Conservation (phyloP, 30 jellyfish, hydroid and myxozoan genomes). For the Aurelia sp. region DNA sequence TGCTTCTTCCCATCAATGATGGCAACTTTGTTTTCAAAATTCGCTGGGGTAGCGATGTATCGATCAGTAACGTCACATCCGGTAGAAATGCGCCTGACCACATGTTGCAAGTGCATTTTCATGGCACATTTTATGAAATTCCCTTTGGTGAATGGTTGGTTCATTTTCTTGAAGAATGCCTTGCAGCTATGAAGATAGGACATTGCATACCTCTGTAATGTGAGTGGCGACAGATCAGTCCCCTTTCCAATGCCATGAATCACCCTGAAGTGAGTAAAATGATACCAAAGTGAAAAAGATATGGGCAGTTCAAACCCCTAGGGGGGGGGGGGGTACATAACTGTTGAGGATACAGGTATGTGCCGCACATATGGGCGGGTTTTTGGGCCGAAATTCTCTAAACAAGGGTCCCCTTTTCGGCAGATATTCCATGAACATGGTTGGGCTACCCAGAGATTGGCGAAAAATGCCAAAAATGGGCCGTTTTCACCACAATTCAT, state of each 20-base stretch:
- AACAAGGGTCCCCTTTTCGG: too few relatives aligned
- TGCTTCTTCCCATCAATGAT: conserved; percentile 27
- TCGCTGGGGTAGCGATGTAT: conserved; percentile 52
- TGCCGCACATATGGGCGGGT: too few relatives aligned
- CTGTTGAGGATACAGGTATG: too few relatives aligned
- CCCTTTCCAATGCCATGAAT: conserved; percentile 45
- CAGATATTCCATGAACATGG: too few relatives aligned
- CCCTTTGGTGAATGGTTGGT: conserved; percentile 18
- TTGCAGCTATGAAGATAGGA: background rate
- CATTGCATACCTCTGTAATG: background rate
- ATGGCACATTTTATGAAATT: conserved; percentile 8
- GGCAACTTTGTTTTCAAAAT: conserved; percentile 35
- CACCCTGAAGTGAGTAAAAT: background rate
- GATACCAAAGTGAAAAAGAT: too few relatives aligned
- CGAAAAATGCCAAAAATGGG: too few relatives aligned
- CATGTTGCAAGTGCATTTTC: conserved; percentile 24
- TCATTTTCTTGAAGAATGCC: background rate
- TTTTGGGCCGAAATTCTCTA: too few relatives aligned
- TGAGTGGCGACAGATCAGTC: conserved; percentile 11
- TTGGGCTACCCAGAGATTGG: too few relatives aligned
- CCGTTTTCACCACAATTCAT: too few relatives aligned
- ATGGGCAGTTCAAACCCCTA: too few relatives aligned
- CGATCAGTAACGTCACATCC: conserved; percentile 42
- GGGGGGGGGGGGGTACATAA: too few relatives aligned
- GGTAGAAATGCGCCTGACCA: conserved; percentile 35